These are phyloP conservation scores for Drosophila nigromelanica DNA, from an alignment of 1,140 invertebrate genomes.

Conservation along the genomic window DNA sequence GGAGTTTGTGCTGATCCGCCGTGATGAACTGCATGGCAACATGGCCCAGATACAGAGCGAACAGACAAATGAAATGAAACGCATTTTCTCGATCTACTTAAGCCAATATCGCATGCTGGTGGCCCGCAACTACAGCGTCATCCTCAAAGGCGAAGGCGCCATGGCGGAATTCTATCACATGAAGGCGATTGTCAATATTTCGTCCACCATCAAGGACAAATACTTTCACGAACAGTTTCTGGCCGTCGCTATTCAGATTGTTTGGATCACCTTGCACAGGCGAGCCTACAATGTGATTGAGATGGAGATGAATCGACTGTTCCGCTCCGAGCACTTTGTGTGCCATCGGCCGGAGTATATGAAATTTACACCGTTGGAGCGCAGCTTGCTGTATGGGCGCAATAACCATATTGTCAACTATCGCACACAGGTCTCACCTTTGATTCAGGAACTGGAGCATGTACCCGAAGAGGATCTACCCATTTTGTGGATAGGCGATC, in stretches of 20 bases:
- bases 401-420: constrained; percentile 69
- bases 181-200: constrained; percentile 65
- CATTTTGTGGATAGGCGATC: constrained; percentile 77
- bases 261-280: constrained; percentile 75
- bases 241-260: constrained; percentile 63
- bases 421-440: constrained; percentile 67
- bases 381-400: constrained; percentile 65
- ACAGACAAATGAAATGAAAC: constrained; percentile 68
- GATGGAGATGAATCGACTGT: constrained; percentile 74
- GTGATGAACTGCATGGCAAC: constrained; percentile 67
- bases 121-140: constrained; percentile 71
- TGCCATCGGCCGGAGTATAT: constrained; percentile 44
- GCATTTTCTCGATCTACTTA: constrained; percentile 64
- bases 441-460: constrained; percentile 66
- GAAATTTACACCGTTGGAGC: constrained; percentile 54
- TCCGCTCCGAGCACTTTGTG: constrained; percentile 76
- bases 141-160: constrained; percentile 66
- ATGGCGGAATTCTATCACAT: constrained; percentile 68
- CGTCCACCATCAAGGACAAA: constrained; percentile 60
- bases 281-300: constrained; percentile 71
- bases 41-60: constrained; percentile 66
- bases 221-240: constrained; percentile 72
- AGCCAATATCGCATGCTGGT: constrained; percentile 73
- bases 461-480: constrained; percentile 62
- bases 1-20: constrained; percentile 72